Conservation (phyloP, 2,113 vertebrate genomes). For the Nothoprocta pentlandii region DNA sequence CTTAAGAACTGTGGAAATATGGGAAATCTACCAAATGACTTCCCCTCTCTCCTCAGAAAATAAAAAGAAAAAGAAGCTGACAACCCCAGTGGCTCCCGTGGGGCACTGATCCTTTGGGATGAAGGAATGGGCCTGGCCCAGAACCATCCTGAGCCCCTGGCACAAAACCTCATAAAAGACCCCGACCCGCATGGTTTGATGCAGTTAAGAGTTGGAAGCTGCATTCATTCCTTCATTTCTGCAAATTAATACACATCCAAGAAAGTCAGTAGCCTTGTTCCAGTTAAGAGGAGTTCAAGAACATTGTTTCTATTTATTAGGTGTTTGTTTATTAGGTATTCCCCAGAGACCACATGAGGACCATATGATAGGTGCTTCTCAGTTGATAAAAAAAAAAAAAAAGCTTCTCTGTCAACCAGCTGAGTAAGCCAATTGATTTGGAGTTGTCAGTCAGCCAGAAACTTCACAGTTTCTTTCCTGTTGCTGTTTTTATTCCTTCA, state of each 20-base stretch:
- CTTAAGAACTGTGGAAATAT: neutral
- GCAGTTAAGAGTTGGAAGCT: neutral
- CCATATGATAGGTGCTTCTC: neutral
- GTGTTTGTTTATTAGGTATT: neutral
- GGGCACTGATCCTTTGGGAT: too few relatives aligned
- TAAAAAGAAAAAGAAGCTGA: neutral
- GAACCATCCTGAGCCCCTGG: too few relatives aligned
- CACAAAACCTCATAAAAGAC: too few relatives aligned
- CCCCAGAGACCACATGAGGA: neutral
- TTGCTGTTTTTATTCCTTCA: neutral
- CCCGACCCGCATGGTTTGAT: too few relatives aligned
- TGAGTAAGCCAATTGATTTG: neutral
- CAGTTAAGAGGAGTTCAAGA: neutral
- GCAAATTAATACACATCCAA: neutral
- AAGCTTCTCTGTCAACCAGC: neutral
- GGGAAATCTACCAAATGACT: neutral
- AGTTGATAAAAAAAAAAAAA: neutral
- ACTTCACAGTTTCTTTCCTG: neutral
- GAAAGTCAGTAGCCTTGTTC: neutral
- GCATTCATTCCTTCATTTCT: neutral
- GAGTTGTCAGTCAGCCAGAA: neutral
- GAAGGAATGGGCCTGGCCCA: too few relatives aligned
- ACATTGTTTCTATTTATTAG: neutral
- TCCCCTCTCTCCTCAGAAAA: neutral
- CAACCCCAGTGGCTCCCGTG: too few relatives aligned